Base-by-base conservation (phyloP, 2,113 vertebrate species). In the Reinhardtius hippoglossoides region DNA sequence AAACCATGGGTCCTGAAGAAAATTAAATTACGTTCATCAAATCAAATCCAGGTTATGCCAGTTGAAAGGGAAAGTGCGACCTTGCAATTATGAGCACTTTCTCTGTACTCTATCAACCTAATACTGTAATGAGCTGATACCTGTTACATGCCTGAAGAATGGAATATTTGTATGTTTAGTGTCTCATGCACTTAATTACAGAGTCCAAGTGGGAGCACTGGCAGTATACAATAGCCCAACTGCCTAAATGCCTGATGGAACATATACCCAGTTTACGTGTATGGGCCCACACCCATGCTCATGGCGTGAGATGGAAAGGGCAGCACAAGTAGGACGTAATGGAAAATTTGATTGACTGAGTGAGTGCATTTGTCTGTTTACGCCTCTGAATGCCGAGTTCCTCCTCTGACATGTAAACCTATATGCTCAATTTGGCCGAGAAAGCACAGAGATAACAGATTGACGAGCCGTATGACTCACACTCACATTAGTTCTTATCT, bases 241-340 rank as follows among this genome's bases (percentile, higher is more conserved):
- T 71, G 56, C 52, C 66, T 60, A 57, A 68, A 72, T 61, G 58
- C 74, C 67, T 87, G 74, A 87, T 35, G 12, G 62, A 82, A 0
- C 40, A 42, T 77, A 75, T 71, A 75, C 23, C 23, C 35, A 75
- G 4, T 75, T 31, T 48, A 54, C 1, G 15, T 57, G 67, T 46
- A 21, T 16, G 15, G 73, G 63, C 50, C 74, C 64, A 81, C 87
- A 61, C 78, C 85, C 69, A 68, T 71, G 68, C 65, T 80, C 8
- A 77, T 77, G 66, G 76, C 79, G 46, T 72, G 63, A 71, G 24
- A 55, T 12, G 15, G 18, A 10, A 14, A 71, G 56, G 0, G 7
- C 37, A 71, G n/a, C 37, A 14, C 48, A 55, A 67, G 35, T 4
- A 14, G 14, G 44, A 31, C 31, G 15, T 77, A 68, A 79, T 80